These are phyloP conservation scores for Pseudopodoces humilis DNA, from an alignment of 2,113 vertebrate species.

Conservation along the genomic window DNA sequence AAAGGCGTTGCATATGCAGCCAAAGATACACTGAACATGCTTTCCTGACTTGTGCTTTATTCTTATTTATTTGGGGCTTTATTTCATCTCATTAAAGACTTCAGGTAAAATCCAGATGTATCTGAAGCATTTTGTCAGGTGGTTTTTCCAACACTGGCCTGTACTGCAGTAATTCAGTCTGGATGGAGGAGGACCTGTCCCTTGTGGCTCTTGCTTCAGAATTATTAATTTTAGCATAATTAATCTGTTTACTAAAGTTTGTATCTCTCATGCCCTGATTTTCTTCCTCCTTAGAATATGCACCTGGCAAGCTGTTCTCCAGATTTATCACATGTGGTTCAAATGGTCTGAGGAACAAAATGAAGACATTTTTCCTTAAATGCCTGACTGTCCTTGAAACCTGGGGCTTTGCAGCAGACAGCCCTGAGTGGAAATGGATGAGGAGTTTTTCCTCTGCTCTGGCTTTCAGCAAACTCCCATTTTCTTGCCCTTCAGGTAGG, in stretches of 20 bases:
- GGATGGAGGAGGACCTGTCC: background rate
- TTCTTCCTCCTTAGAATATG: background rate
- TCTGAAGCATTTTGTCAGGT: background rate
- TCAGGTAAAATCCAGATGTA: background rate
- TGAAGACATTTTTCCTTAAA: background rate
- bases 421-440: background rate
- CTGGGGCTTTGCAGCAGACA: background rate
- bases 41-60: background rate
- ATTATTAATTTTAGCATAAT: background rate
- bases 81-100: background rate
- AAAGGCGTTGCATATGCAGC: fast-evolving
- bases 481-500: background rate
- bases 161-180: background rate
- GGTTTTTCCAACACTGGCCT: fast-evolving
- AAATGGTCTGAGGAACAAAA: background rate
- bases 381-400: background rate
- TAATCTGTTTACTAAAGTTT: background rate
- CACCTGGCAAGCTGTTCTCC: background rate
- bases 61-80: background rate
- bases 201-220: background rate
- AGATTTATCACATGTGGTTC: background rate
- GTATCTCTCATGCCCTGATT: background rate
- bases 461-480: background rate
- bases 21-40: fast-evolving
- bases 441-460: background rate